Percentiles rank a stretch among this genome's conserved stretches.
Conservation (phyloP, 2,797 vertebrate species). For the Myiotriccus ornatus region DNA sequence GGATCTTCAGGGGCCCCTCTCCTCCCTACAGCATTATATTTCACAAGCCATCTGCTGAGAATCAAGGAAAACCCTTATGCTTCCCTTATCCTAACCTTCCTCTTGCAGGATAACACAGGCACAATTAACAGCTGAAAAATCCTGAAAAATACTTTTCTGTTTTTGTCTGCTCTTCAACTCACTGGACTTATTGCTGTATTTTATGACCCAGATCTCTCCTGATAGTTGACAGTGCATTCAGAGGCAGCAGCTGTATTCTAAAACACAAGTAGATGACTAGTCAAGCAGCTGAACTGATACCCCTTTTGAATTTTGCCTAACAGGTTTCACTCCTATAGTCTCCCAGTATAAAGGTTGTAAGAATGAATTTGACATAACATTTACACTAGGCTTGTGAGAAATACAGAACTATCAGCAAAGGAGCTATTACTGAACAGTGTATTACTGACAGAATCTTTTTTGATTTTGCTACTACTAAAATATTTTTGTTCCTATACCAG, state of each 20-base stretch:
- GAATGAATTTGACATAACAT: neutral
- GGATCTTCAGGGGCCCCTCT: neutral
- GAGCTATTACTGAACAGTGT: neutral
- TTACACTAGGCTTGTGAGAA: neutral
- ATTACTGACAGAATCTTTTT: neutral
- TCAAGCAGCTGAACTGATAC: neutral
- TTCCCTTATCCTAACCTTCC: neutral
- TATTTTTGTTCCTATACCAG: neutral
- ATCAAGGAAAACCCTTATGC: neutral
- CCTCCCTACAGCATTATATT: neutral
- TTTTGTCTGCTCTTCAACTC: neutral
- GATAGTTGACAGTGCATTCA: neutral
- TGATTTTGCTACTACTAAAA: neutral
- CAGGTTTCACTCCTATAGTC: neutral
- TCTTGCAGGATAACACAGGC: neutral
- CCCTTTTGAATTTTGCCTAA: neutral
- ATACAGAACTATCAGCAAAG: neutral
- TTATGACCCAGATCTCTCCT: neutral
- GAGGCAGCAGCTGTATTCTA: neutral
- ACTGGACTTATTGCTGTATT: neutral
- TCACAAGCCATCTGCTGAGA: slow-evolving; percentile 26
- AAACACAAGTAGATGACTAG: neutral
- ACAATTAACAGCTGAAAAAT: neutral
- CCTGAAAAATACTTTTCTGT: neutral
- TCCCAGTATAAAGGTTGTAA: neutral